Percentiles rank a stretch among this genome's conserved stretches.
These are phyloP conservation scores for Reinhardtius hippoglossoides DNA, from an alignment of 2,113 vertebrate genomes.

Conservation along the genomic window DNA sequence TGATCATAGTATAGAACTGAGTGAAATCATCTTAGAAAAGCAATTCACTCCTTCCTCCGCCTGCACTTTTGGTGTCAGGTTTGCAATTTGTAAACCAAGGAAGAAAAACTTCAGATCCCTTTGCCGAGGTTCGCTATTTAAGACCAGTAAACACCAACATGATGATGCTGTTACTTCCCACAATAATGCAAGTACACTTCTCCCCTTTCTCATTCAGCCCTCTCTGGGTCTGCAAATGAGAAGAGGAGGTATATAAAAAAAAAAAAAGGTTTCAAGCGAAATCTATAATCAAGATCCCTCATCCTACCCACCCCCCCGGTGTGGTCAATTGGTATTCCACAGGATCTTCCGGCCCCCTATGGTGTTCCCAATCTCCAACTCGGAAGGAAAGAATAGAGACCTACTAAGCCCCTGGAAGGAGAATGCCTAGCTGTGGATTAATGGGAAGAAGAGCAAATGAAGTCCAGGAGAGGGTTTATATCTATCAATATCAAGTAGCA, in stretches of 20 bases:
- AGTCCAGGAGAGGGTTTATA: conserved; percentile 81
- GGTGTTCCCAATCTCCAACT: conserved; percentile 83
- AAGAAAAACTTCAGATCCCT: conserved; percentile 37
- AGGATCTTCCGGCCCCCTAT: conserved; percentile 80
- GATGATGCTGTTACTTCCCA: conserved; percentile 41
- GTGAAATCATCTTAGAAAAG: conserved; percentile 58
- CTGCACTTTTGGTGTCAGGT: conserved; percentile 50
- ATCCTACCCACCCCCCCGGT: conserved; percentile 73
- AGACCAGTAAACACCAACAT: conserved; percentile 57
- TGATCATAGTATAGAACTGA: conserved; percentile 59
- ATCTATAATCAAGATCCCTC: conserved; percentile 86
- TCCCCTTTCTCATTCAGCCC: conserved; percentile 55
- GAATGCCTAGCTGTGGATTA: conserved; percentile 81
- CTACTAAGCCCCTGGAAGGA: conserved; percentile 82
- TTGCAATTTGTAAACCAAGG: conserved; percentile 66
- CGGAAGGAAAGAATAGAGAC: conserved; percentile 82
- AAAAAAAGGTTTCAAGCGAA: conserved; percentile 79
- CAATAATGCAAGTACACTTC: conserved; percentile 41
- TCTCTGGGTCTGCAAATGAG: conserved; percentile 50
- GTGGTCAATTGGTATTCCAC: conserved; percentile 86
- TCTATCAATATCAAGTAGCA: conserved; percentile 81
- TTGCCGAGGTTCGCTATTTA: conserved; percentile 57
- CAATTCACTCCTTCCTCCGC: conserved; percentile 51
- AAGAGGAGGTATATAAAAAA: conserved; percentile 39
- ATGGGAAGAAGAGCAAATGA: conserved; percentile 84